Conservation (phyloP, 1,140 invertebrate species). For the Cyrtorhinus lividipennis region DNA sequence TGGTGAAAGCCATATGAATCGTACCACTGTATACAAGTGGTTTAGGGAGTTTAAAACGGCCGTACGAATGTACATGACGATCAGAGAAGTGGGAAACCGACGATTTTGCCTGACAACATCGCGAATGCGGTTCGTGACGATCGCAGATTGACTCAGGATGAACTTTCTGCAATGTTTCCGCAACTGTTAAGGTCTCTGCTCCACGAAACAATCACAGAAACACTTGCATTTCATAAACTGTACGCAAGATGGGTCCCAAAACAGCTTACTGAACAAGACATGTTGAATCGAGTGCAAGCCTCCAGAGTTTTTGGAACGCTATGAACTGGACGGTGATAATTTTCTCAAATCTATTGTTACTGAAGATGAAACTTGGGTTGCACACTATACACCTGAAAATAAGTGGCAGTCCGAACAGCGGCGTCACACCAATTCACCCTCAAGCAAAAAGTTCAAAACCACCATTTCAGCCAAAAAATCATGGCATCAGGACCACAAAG, state of each 20-base stretch:
- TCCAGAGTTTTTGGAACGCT: not conserved
- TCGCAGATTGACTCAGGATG: not conserved
- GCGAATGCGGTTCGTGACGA: conserved; percentile 1
- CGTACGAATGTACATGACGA: no score
- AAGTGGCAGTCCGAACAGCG: conserved; percentile 21
- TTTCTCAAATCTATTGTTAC: not conserved
- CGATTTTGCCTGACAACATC: conserved; percentile 2
- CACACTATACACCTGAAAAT: conserved; percentile 15
- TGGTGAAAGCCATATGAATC: conserved; percentile 11
- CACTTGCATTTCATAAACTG: not conserved
- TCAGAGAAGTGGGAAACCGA: conserved; percentile 12
- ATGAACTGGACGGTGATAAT: conserved; percentile 5
- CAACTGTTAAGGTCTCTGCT: not conserved
- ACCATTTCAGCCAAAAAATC: not conserved
- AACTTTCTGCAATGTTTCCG: not conserved
- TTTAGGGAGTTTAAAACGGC: conserved; percentile 16
- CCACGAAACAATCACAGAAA: conserved; percentile 2
- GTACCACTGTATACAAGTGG: conserved; percentile 12
- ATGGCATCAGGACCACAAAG: not conserved
- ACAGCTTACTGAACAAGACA: conserved; percentile 14
- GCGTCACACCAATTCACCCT: conserved; percentile 10
- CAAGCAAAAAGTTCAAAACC: not conserved
- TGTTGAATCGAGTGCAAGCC: conserved; percentile 10
- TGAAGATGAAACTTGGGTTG: not conserved
- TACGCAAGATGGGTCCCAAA: no score